These are phyloP conservation scores for Astreopora myriophthalma DNA, from an alignment of 64 coral and sea anemone species.

Conservation along the genomic window DNA sequence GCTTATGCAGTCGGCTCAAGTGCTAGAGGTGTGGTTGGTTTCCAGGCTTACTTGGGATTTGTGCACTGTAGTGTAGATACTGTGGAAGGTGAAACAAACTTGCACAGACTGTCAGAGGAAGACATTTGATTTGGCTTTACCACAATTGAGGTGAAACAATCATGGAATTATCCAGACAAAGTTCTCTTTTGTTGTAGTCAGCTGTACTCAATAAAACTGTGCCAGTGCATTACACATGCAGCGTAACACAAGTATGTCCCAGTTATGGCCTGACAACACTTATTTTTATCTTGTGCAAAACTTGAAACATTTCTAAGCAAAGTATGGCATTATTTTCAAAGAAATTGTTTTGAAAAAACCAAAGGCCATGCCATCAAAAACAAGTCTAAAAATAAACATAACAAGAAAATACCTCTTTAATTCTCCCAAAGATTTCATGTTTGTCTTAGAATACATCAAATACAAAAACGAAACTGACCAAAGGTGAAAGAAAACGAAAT, in stretches of 20 bases:
- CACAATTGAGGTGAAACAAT: neutral
- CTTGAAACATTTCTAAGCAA: neutral
- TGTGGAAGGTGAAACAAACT: too few species aligned
- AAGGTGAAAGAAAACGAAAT: neutral
- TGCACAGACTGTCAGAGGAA: too few species aligned
- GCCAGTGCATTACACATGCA: neutral
- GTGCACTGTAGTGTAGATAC: too few species aligned
- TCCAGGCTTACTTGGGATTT: too few species aligned
- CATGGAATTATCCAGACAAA: slow-evolving; percentile 12
- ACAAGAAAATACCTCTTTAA: neutral
- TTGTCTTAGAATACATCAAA: neutral
- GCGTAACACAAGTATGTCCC: neutral
- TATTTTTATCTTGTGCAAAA: neutral
- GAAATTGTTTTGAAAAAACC: neutral
- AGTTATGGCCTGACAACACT: neutral
- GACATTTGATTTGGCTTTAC: too few species aligned
- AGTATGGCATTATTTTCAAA: neutral
- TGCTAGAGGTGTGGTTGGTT: too few species aligned
- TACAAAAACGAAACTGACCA: too few species aligned
- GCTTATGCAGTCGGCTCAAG: too few species aligned
- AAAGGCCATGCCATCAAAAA: neutral
- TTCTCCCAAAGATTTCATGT: neutral
- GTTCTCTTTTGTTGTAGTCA: slow-evolving; percentile 10
- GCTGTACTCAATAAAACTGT: slow-evolving; percentile 28
- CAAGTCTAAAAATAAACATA: neutral